These are phyloP conservation scores for Squalus acanthias DNA, from an alignment of 2,797 vertebrate genomes.

Conservation along the genomic window DNA sequence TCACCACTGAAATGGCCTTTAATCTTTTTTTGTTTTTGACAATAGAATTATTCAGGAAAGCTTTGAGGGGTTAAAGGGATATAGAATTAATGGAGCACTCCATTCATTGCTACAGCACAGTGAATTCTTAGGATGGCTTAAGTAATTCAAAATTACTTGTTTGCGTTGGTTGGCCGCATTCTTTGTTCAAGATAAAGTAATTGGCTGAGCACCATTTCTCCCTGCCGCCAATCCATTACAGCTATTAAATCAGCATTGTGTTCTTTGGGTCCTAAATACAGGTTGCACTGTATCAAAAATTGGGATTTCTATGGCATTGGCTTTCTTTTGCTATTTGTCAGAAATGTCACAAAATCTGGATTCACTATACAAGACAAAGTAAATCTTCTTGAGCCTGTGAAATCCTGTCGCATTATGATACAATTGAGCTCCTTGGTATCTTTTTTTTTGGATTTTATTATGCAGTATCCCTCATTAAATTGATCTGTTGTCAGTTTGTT, in stretches of 20 bases:
- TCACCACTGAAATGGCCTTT: conserved; percentile 36
- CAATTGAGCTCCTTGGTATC: neutral
- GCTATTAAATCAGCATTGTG: conserved; percentile 33
- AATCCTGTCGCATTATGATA: conserved; percentile 1
- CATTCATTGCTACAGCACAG: conserved; percentile 26
- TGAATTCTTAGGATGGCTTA: conserved; percentile 32
- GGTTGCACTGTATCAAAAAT: conserved; percentile 4
- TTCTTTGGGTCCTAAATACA: conserved; percentile 28
- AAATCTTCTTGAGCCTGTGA: neutral
- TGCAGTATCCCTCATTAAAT: conserved; percentile 11
- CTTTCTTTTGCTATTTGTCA: neutral
- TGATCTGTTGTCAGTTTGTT: conserved; percentile 17
- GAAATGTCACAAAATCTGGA: conserved; percentile 1
- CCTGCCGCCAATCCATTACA: neutral
- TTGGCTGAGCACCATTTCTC: conserved; percentile 15
- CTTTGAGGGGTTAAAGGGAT: conserved; percentile 52
- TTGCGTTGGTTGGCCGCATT: conserved; percentile 21
- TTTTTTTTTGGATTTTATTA: neutral
- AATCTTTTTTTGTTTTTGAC: conserved; percentile 30
- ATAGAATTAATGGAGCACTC: conserved; percentile 35
- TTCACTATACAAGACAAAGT: neutral
- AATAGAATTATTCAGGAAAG: conserved; percentile 40
- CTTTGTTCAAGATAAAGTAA: conserved; percentile 24
- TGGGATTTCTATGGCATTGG: neutral
- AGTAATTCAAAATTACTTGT: conserved; percentile 20